Conservation (phyloP, 2,797 vertebrate genomes). For the Glossophaga mutica region DNA sequence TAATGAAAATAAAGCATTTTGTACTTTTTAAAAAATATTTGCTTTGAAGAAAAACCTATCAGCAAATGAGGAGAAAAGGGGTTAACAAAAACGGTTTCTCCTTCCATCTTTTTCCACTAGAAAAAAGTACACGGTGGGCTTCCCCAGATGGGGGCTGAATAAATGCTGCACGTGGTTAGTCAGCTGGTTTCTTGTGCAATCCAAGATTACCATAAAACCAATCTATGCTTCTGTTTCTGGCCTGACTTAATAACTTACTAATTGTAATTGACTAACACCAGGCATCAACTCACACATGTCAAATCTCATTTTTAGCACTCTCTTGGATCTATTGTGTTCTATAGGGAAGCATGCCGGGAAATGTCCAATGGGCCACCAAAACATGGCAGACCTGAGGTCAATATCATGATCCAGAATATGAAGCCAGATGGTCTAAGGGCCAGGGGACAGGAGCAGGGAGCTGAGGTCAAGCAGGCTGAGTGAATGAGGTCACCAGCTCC, state of each 20-base stretch:
- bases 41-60: neutral
- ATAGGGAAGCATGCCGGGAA: neutral
- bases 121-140: neutral
- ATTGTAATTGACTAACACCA: constrained; percentile 67
- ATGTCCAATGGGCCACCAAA: constrained; percentile 27
- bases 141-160: neutral
- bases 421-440: constrained; percentile 53
- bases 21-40: neutral
- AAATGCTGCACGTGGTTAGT: neutral
- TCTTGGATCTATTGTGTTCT: constrained; percentile 31
- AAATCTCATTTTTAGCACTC: constrained; percentile 59
- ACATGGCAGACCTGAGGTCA: neutral
- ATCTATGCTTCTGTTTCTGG: constrained; percentile 5
- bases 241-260: constrained; percentile 56
- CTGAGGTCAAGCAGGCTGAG: constrained; percentile 21
- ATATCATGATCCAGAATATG: neutral
- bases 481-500: constrained; percentile 4
- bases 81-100: neutral
- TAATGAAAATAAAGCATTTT: neutral
- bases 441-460: neutral
- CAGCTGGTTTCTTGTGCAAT: neutral
- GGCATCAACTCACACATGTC: constrained; percentile 58
- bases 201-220: neutral
- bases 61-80: neutral
- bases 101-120: neutral